phyloP scores from a whole-genome alignment of 1,140 invertebrate genomes.

The Papilio machaon region DNA sequence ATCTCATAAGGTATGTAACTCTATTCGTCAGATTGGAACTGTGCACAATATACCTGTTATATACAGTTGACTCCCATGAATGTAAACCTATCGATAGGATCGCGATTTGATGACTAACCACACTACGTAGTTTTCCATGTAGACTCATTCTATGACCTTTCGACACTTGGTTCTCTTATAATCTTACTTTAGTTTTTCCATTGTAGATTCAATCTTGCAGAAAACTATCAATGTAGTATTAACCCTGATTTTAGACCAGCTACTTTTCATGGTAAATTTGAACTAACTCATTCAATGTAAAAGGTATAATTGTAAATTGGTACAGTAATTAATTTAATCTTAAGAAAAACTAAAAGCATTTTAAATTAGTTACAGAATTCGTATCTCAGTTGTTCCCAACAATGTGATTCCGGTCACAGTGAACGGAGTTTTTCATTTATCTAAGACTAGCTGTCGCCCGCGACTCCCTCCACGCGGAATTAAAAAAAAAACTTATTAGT shows the following conservation, averaged over 20 bases:
- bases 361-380: conserved; percentile 14
- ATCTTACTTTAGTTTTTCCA: neutral
- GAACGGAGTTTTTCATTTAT: conserved; percentile 52
- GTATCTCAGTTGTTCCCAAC: conserved; percentile 16
- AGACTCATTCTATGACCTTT: neutral
- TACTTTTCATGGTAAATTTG: neutral
- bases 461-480: too few species aligned
- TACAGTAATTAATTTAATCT: neutral
- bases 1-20: too few species aligned
- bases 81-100: too few species aligned
- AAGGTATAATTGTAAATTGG: neutral
- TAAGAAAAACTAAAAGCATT: neutral
- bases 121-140: too few species aligned
- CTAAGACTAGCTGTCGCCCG: conserved; percentile 14
- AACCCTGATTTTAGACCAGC: too few species aligned
- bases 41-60: too few species aligned
- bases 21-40: too few species aligned
- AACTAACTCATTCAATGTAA: neutral
- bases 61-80: too few species aligned
- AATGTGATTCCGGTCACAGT: conserved; percentile 50
- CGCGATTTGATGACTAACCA: too few species aligned
- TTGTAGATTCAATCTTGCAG: neutral
- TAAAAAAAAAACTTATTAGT: too few species aligned
- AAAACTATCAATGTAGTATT: neutral
- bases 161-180: neutral